Evolutionary conservation across 2,888 invertebrate genomes (phyloP), one percentile per base, ranked within the genome.

Genomic region (Xestia rhomboidea): DNA sequence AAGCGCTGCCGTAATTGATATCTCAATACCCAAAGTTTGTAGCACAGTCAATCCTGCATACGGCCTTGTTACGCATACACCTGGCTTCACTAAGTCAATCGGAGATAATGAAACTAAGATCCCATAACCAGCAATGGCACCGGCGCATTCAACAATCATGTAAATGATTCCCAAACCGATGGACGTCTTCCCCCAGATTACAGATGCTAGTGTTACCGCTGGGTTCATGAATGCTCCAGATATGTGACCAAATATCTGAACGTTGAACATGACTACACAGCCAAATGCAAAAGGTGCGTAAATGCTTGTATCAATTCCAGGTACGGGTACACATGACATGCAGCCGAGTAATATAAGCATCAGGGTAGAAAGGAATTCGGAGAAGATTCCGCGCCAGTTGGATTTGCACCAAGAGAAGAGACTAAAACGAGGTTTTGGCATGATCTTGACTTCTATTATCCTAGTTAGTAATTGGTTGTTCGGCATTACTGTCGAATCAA

Each of bases 161-260:
- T 98, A 98, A 21, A 97, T 91, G 0, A 97, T 91, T 0, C 97
- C 98, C 79, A 97, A 96, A 66, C 96, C 92, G 0, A 97, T 91
- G 3, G 97, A 95, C 60, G 97, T 95, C 30, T 94, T 92, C 0
- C 97, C 97, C 89, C 97, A 96, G 64, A 98, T 91, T 2, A 97
- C 95, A 0, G 98, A 97, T 0, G 97, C 97, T 6, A 98, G 91
- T 0, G 98, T 98, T 10, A 98, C 98, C 0, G 97, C 97, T 0
- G 98, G 98, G 93, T 98, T 98, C 90, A 98, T 95, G 90, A 98
- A 98, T 0, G 98, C 98, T 41, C 98, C 98, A 46, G 98, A 98
- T 71, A 98, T 97, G 89, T 98, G 98, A 2, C 98, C 98, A 86
- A 98, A 98, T 78, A 97, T 97, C 97, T 98, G 98, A 70, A 98